These are phyloP conservation scores for Sipha flava DNA, from an alignment of 1,140 invertebrate genomes.

Conservation along the genomic window DNA sequence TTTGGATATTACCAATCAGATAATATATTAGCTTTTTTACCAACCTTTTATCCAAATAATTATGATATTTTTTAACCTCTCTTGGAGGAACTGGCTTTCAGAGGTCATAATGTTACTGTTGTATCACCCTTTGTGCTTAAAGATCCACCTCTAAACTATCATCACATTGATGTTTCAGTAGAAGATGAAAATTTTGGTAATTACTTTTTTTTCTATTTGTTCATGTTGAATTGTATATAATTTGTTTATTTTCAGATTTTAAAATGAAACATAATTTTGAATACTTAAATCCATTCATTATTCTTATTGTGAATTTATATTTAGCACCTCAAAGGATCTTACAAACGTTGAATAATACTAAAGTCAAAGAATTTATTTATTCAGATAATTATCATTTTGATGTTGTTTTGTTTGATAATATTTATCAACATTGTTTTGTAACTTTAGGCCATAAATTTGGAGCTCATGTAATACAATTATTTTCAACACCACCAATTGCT, in stretches of 20 bases:
- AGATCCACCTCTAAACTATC: constrained; percentile 28
- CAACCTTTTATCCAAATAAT: constrained; percentile 40
- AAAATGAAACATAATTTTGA: not conserved
- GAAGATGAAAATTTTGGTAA: not conserved
- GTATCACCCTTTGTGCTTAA: constrained; percentile 39
- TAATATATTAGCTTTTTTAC: constrained; percentile 41
- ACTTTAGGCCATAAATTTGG: constrained; percentile 35
- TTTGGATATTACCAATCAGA: not conserved
- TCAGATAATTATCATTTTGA: constrained; percentile 10
- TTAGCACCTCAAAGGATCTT: not conserved
- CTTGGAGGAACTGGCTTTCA: constrained; percentile 39
- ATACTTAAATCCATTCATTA: not conserved
- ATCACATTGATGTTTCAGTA: constrained; percentile 5
- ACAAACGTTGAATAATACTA: not conserved
- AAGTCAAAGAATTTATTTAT: constrained; percentile 14
- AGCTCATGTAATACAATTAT: not conserved
- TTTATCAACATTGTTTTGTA: constrained; percentile 23
- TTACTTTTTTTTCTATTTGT: not conserved
- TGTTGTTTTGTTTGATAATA: constrained; percentile 15
- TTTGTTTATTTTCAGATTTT: constrained; percentile 6
- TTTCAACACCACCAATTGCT: not conserved
- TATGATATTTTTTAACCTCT: constrained; percentile 41
- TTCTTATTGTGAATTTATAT: not conserved
- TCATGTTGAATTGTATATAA: not conserved
- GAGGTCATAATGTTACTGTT: constrained; percentile 42